A percentile compares a stretch with the other conserved stretches of the same genome.
Evolutionary conservation across 2,888 invertebrate genomes (phyloP).

Genomic region (Cheiracanthium punctorium): DNA sequence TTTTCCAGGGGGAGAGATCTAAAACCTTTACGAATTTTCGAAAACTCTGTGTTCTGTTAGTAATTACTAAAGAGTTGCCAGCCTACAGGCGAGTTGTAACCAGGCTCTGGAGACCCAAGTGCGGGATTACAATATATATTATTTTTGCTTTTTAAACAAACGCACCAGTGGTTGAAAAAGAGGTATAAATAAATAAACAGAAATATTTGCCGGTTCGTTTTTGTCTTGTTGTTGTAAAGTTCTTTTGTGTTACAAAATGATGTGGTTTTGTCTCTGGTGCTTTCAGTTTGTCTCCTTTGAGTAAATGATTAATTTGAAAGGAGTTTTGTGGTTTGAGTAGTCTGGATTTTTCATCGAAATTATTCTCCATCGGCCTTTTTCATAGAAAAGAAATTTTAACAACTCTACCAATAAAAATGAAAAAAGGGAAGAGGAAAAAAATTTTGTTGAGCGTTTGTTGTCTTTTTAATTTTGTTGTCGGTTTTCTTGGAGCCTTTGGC

Average conservation of each 20-base stretch:
- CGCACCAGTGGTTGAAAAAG: constrained; percentile 23
- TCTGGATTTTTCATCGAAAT: constrained; percentile 13
- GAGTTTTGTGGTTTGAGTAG: constrained; percentile 36
- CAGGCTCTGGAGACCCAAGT: constrained; percentile 39
- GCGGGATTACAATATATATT: constrained; percentile 49
- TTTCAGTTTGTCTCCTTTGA: constrained; percentile 25
- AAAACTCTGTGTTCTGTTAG: constrained; percentile 37
- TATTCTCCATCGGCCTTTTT: background rate
- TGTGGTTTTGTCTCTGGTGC: constrained; percentile 37
- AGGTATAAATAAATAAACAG: constrained; percentile 52
- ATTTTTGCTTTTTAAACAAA: constrained; percentile 59
- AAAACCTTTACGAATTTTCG: constrained; percentile 62
- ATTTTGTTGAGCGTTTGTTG: background rate
- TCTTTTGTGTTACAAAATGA: background rate
- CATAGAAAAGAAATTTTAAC: background rate
- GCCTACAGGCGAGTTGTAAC: constrained; percentile 64
- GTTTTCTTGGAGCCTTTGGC: background rate
- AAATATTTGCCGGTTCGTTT: background rate
- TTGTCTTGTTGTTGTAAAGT: background rate
- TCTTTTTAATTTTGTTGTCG: background rate
- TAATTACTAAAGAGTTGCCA: constrained; percentile 62
- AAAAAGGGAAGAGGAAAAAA: background rate
- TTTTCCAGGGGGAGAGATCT: constrained; percentile 42
- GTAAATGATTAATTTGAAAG: constrained; percentile 63
- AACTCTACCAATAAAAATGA: background rate